A percentile compares a stretch with the other conserved stretches of the same genome.
phyloP scores from a whole-genome alignment of 2,888 invertebrate genomes.

The Drosophila emarginata region DNA sequence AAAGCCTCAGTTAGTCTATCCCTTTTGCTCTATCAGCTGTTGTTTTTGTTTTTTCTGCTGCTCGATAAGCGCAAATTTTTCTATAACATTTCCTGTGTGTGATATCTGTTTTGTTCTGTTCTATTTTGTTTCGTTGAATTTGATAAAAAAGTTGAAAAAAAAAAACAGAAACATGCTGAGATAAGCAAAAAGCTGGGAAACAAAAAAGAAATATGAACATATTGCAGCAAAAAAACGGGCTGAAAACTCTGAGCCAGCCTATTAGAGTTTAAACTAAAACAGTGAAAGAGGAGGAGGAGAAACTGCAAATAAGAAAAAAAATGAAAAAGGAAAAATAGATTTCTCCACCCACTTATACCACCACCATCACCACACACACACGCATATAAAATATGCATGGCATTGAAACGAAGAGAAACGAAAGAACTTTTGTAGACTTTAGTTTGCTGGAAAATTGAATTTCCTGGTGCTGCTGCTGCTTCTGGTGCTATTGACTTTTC shows the following conservation, averaged over 20 bases:
- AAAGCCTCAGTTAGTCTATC: conserved; percentile 25
- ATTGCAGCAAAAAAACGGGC: neutral
- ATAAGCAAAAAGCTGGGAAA: neutral
- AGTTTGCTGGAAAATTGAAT: conserved; percentile 59
- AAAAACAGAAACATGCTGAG: conserved; percentile 11
- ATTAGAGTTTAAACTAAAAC: conserved; percentile 4
- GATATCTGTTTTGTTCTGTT: conserved; percentile 14
- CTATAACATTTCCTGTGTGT: conserved; percentile 54
- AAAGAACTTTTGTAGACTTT: conserved; percentile 41
- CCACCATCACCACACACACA: too few species aligned
- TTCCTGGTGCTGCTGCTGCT: conserved; percentile 29
- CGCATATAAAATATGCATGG: conserved; percentile 48
- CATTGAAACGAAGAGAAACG: conserved; percentile 14
- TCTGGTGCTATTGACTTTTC: conserved; percentile 44
- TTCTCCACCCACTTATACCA: conserved; percentile 21
- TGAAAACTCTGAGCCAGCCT: conserved; percentile 10
- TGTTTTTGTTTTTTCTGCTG: conserved; percentile 23
- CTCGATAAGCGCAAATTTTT: conserved; percentile 49
- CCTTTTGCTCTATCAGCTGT: conserved; percentile 7
- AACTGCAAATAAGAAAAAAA: conserved; percentile 32
- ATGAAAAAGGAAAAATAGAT: conserved; percentile 27
- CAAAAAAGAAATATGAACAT: conserved; percentile 17
- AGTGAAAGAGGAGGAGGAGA: neutral
- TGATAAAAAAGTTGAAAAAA: conserved; percentile 28
- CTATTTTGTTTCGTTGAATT: neutral